phyloP scores from a whole-genome alignment of 2,113 vertebrate genomes.

The Megatriorchis doriae region DNA sequence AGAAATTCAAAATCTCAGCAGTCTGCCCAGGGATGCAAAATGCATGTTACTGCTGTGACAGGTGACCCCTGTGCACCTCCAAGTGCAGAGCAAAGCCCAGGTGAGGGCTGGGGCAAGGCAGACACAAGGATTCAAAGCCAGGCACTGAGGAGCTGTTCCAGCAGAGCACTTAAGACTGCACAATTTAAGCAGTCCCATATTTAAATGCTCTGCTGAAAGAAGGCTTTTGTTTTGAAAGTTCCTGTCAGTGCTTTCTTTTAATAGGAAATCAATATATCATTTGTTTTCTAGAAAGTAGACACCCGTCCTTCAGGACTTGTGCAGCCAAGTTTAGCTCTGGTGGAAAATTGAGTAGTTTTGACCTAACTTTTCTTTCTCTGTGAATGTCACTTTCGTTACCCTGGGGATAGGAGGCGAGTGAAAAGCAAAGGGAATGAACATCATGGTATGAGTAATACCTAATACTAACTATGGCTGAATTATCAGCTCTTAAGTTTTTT shows the following conservation, averaged over 20 bases:
- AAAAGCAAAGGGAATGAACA: not conserved
- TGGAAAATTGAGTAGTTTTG: constrained; percentile 40
- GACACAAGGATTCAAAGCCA: not conserved
- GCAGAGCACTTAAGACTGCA: not conserved
- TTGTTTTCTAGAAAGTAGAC: constrained; percentile 49
- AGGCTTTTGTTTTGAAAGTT: constrained; percentile 20
- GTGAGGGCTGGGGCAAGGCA: not conserved
- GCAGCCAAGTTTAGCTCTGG: constrained; percentile 23
- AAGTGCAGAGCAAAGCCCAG: not conserved
- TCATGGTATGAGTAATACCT: not conserved
- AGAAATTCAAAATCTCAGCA: constrained; percentile 2
- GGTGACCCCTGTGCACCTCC: not conserved
- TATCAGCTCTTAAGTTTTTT: not conserved
- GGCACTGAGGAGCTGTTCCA: not conserved
- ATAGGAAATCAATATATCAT: constrained; percentile 54
- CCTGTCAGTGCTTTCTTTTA: constrained; percentile 21
- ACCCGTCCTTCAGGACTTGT: constrained; percentile 31
- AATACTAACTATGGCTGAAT: not conserved
- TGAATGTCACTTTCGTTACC: constrained; percentile 10
- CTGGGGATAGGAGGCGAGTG: not conserved
- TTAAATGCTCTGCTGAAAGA: constrained; percentile 20
- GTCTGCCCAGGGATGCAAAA: not conserved
- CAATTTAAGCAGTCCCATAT: not conserved
- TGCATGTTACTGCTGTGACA: not conserved
- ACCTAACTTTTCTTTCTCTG: not conserved